Conservation (phyloP, 2,888 invertebrate species). For the Calameuta idolon region DNA sequence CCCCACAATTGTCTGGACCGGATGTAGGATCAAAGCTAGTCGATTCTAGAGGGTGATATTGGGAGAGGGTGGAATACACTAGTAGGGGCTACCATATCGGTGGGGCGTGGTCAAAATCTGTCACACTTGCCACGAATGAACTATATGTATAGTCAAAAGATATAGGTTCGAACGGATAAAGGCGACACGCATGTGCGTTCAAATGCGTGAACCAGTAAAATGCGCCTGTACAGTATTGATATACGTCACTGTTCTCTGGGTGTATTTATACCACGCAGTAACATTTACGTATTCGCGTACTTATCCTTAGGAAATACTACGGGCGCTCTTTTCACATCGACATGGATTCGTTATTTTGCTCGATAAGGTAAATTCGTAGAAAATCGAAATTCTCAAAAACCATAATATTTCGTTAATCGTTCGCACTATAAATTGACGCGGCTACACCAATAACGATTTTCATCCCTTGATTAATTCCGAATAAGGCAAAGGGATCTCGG, state of each 20-base stretch:
- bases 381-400: neutral
- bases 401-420: neutral
- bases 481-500: neutral
- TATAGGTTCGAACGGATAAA: neutral
- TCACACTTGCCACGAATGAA: constrained; percentile 63
- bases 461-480: neutral
- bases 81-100: constrained; percentile 58
- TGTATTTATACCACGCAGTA: neutral
- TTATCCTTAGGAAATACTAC: neutral
- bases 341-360: neutral
- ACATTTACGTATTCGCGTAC: constrained; percentile 1
- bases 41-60: constrained; percentile 36
- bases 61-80: constrained; percentile 11
- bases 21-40: constrained; percentile 53
- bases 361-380: neutral
- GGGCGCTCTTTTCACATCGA: neutral
- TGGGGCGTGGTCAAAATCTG: constrained; percentile 66
- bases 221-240: neutral
- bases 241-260: neutral
- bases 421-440: neutral
- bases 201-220: neutral
- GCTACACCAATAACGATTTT: neutral
- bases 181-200: constrained; percentile 8
- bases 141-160: constrained; percentile 27
- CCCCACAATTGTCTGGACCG: constrained; percentile 22